Conservation (phyloP, 2,888 invertebrate species). For the Sarcophaga subvicina region DNA sequence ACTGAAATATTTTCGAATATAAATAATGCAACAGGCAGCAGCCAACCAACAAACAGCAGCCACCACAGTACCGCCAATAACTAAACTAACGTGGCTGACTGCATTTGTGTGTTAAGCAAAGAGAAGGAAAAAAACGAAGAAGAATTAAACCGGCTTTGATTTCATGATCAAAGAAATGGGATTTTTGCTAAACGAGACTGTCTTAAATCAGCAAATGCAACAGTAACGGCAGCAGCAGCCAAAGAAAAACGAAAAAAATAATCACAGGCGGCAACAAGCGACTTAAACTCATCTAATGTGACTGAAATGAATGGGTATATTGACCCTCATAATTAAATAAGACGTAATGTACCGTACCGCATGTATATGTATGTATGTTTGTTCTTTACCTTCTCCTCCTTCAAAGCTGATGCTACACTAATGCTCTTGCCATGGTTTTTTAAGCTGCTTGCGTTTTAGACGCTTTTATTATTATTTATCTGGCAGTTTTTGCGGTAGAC, state of each 20-base stretch:
- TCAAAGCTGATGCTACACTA: too few relatives aligned
- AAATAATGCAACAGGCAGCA: conserved; percentile 1
- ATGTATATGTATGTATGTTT: too few relatives aligned
- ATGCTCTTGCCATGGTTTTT: too few relatives aligned
- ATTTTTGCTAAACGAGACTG: conserved; percentile 58
- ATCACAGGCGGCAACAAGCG: conserved; percentile 8
- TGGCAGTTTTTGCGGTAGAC: neutral
- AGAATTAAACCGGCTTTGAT: conserved; percentile 66
- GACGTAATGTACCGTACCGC: conserved; percentile 6
- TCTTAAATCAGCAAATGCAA: conserved; percentile 35
- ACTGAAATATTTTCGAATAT: neutral
- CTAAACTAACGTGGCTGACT: conserved; percentile 59
- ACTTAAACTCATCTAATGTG: conserved; percentile 46
- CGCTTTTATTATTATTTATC: neutral
- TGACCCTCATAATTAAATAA: conserved; percentile 59
- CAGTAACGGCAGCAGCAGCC: conserved; percentile 14
- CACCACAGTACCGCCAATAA: neutral
- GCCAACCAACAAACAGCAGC: too few relatives aligned
- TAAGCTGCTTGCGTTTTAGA: neutral
- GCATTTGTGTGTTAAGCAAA: conserved; percentile 51
- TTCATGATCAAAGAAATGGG: conserved; percentile 65
- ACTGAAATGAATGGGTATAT: conserved; percentile 55
- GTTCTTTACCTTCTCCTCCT: too few relatives aligned
- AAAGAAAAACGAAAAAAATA: neutral
- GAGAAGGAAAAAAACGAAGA: neutral